Evolutionary conservation across 2,888 invertebrate genomes (phyloP), one percentile per base, ranked within the genome.

Genomic region (Eristalis tenax): DNA sequence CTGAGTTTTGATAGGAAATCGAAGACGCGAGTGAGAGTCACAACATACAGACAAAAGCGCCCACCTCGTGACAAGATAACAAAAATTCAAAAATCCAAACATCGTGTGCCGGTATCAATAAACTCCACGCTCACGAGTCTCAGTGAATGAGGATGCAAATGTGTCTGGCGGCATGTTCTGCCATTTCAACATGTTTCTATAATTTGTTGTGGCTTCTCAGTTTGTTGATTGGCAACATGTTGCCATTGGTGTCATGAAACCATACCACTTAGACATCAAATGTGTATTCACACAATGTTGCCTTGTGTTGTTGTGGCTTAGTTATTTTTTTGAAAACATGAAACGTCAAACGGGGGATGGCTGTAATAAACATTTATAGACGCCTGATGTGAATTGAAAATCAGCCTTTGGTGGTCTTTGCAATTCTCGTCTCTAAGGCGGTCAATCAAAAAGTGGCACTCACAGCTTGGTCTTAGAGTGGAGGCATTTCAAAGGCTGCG

Each of bases 31-130:
- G 13, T 1, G 11, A 35, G 13, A 38, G 1, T 50, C 50, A 18
- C 50, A 18, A n/a, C n/a, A n/a, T n/a, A n/a, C n/a, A n/a, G n/a
- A n/a, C n/a, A n/a, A n/a, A n/a, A n/a, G n/a, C n/a, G 50, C 50
- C 50, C 18, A 11, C 10, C 18, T 40, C 10, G 15, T 59, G 74
- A 59, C 64, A 40, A 69, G 74, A 59, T 1, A 15, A 50, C n/a
- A 50, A 50, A 50, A 15, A n/a, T 1, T 8, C 26, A 59, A 26
- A 59, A 59, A 26, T 59, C 23, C 23, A 59, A 28, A 59, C 23
- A 59, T 66, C 50, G 70, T 80, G 75, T 80, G 74, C 69, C 79
- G 80, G 84, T 56, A 74, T 32, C 73, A 68, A 70, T 57, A 59
- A 71, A 63, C 66, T 35, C 28, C 13, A 43, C 66, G 43, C 32